These are phyloP conservation scores for Caenorhabditis virilis DNA, from an alignment of 2,888 invertebrate species.

Conservation along the genomic window DNA sequence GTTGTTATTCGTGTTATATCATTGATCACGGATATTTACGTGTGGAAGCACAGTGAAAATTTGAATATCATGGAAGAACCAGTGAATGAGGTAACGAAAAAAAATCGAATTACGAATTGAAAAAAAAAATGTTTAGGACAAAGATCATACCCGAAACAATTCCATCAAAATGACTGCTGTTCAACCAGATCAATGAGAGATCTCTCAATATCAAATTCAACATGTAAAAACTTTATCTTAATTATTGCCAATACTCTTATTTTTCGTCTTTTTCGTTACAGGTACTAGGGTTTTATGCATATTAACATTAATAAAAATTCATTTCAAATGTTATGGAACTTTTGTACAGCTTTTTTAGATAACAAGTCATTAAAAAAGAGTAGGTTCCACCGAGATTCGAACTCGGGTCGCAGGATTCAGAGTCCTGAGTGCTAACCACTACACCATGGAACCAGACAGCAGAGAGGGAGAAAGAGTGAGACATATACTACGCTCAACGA, in stretches of 20 bases:
- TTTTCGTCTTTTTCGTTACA: no score
- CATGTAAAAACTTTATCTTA: no score
- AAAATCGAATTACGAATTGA: background rate
- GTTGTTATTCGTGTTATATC: constrained; percentile 55
- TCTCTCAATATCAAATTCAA: no score
- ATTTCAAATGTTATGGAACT: no score
- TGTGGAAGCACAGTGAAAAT: constrained; percentile 64
- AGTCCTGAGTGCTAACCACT: constrained; percentile 59
- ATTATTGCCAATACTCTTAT: no score
- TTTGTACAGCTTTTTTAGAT: no score
- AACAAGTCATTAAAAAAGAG: no score
- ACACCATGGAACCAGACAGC: constrained; percentile 51
- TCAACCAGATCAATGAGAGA: no score
- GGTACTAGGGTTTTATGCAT: no score
- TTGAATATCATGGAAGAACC: constrained; percentile 65
- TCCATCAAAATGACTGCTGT: background rate
- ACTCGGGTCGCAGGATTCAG: constrained; percentile 57
- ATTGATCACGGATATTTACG: constrained; percentile 63
- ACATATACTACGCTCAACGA: no score
- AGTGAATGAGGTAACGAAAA: constrained; percentile 30
- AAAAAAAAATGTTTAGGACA: background rate
- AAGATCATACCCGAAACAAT: background rate
- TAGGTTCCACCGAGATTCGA: constrained; percentile 58
- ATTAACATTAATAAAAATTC: no score
- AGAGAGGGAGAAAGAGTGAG: no score